A percentile compares a stretch with the other conserved stretches of the same genome.
Conservation (phyloP, 2,113 vertebrate genomes). For the Lagopus leucura region DNA sequence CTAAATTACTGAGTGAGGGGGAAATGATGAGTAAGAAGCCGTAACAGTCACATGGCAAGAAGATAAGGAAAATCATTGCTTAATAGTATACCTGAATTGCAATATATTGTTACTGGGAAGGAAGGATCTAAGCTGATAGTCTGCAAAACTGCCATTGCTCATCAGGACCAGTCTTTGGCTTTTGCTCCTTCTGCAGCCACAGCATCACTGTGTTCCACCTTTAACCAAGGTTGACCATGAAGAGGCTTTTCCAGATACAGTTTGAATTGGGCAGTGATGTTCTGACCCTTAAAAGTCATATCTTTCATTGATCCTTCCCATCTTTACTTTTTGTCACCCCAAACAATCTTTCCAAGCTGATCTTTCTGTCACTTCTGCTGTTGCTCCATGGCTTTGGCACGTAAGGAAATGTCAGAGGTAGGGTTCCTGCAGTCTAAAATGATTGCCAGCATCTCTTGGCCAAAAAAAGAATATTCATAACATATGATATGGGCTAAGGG, state of each 20-base stretch:
- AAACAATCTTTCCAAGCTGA: neutral
- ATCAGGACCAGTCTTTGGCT: neutral
- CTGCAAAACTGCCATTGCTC: neutral
- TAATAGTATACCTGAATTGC: neutral
- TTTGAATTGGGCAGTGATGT: neutral
- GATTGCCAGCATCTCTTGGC: neutral
- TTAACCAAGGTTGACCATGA: neutral
- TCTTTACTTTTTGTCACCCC: neutral
- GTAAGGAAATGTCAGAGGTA: neutral
- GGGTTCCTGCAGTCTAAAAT: neutral
- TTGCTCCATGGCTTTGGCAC: neutral
- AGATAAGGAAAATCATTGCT: neutral
- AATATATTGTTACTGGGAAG: neutral
- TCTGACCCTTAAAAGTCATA: neutral
- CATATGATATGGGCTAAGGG: constrained; percentile 6
- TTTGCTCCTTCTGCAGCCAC: neutral
- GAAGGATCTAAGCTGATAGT: neutral
- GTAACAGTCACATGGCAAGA: neutral
- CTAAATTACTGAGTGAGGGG: neutral
- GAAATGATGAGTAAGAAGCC: neutral
- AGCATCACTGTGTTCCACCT: neutral
- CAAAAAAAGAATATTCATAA: constrained; percentile 34
- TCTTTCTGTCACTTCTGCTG: neutral
- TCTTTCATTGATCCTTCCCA: neutral
- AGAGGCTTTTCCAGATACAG: neutral